Conservation (phyloP, 2,797 vertebrate genomes). For the Salmo trutta region DNA sequence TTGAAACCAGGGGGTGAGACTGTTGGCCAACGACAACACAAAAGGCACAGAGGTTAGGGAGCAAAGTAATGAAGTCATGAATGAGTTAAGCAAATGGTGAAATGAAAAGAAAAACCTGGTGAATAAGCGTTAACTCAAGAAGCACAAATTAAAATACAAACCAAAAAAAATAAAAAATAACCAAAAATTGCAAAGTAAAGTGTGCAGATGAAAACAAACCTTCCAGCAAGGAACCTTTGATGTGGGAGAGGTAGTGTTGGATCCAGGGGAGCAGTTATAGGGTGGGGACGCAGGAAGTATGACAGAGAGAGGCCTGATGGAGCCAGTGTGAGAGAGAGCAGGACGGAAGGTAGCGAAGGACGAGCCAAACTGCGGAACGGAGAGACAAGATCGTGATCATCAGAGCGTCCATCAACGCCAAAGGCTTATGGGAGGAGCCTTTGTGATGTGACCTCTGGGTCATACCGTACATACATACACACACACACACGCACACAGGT, state of each 20-base stretch:
- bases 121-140: conserved; percentile 30
- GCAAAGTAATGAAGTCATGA: conserved; percentile 64
- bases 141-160: conserved; percentile 31
- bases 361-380: conserved; percentile 87
- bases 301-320: conserved; percentile 92
- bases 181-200: conserved; percentile 58
- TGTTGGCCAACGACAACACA: conserved; percentile 35
- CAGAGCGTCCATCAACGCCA: background rate
- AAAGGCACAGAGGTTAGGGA: conserved; percentile 45
- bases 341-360: conserved; percentile 96
- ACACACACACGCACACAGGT: conserved; percentile 1
- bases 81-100: conserved; percentile 62
- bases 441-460: conserved; percentile 17
- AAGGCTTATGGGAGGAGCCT: background rate
- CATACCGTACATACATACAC: conserved; percentile 11
- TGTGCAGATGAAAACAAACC: conserved; percentile 92
- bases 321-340: conserved; percentile 93
- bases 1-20: conserved; percentile 56
- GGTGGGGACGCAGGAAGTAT: conserved; percentile 87
- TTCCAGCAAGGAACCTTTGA: conserved; percentile 99
- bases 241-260: conserved; percentile 95
- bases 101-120: conserved; percentile 26
- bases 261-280: conserved; percentile 96
- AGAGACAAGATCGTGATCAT: conserved; percentile 67
- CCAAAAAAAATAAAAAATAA: conserved; percentile 19